These are phyloP conservation scores for Phalloptychus januarius DNA, from an alignment of 2,797 vertebrate genomes.

Conservation along the genomic window DNA sequence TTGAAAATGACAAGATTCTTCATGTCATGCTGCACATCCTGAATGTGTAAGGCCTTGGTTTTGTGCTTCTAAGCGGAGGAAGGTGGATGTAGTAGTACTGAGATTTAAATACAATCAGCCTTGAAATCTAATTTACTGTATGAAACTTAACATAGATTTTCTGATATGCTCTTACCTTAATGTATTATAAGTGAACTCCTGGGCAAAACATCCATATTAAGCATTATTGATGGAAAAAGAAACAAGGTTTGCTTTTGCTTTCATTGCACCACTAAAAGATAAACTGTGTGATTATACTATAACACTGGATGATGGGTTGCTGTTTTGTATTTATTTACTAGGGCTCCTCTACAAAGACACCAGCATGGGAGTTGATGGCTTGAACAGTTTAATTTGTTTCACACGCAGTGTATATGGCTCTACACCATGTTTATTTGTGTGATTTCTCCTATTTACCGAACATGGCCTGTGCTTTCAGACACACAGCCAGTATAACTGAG, in stretches of 20 bases:
- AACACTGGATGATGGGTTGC: not conserved
- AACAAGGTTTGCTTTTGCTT: constrained; percentile 4
- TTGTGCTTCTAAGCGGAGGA: constrained; percentile 34
- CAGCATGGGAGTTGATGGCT: not conserved
- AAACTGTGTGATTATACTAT: not conserved
- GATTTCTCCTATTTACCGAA: constrained; percentile 5
- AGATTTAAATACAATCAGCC: constrained; percentile 20
- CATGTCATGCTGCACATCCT: constrained; percentile 34
- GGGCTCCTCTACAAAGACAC: not conserved
- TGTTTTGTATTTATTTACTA: not conserved
- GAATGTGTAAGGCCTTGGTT: constrained; percentile 25
- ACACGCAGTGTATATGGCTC: not conserved
- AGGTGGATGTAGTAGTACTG: constrained; percentile 23
- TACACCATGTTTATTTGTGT: not conserved
- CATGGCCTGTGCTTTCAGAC: constrained; percentile 5
- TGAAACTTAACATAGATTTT: not conserved
- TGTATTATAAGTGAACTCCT: not conserved
- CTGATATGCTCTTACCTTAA: not conserved
- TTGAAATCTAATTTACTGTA: constrained; percentile 12
- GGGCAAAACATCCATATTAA: not conserved
- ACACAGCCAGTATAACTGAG: constrained; percentile 28
- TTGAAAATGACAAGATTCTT: constrained; percentile 26
- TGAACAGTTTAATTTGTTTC: not conserved
- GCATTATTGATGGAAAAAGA: not conserved
- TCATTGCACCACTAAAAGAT: not conserved